These are phyloP conservation scores for Mus minutoides DNA, from an alignment of 2,797 vertebrate genomes.

Conservation along the genomic window DNA sequence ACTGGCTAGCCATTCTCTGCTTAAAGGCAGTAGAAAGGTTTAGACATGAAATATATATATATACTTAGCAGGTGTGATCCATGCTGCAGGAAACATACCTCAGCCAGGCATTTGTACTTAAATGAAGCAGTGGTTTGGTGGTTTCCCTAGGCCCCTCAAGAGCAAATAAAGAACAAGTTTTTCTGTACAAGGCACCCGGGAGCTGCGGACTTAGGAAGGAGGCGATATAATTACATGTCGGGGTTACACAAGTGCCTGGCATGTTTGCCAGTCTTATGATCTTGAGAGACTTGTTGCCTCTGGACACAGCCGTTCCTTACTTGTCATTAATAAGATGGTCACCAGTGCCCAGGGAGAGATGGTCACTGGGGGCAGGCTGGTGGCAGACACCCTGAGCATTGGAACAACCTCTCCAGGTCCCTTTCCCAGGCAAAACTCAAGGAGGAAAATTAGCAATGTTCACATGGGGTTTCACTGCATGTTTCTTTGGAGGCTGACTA, in stretches of 20 bases:
- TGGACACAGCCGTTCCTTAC: slow-evolving; percentile 40
- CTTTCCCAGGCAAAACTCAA: slow-evolving; percentile 65
- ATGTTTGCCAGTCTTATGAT: slow-evolving; percentile 35
- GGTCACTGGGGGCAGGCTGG: slow-evolving; percentile 52
- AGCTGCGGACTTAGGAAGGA: slow-evolving; percentile 53
- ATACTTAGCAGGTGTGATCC: background rate
- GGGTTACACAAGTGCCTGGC: slow-evolving; percentile 51
- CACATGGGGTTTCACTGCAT: background rate
- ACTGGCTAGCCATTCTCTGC: background rate
- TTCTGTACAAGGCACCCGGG: background rate
- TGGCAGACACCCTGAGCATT: slow-evolving; percentile 27
- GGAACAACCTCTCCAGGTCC: slow-evolving; percentile 56
- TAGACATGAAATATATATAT: slow-evolving; percentile 28
- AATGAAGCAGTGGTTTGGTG: background rate
- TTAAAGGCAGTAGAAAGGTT: background rate
- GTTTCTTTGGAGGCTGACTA: background rate
- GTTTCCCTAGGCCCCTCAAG: background rate
- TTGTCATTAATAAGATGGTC: slow-evolving; percentile 64
- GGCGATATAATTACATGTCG: slow-evolving; percentile 39
- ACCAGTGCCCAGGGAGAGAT: slow-evolving; percentile 50
- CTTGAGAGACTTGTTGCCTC: slow-evolving; percentile 38
- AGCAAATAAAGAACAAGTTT: background rate
- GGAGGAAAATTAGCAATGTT: slow-evolving; percentile 51
- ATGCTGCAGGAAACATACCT: background rate
- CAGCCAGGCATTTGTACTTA: background rate